Evolutionary conservation across 2,797 vertebrate genomes (phyloP), one percentile per base, ranked within the genome.

Genomic region (Meriones psammophilus): DNA sequence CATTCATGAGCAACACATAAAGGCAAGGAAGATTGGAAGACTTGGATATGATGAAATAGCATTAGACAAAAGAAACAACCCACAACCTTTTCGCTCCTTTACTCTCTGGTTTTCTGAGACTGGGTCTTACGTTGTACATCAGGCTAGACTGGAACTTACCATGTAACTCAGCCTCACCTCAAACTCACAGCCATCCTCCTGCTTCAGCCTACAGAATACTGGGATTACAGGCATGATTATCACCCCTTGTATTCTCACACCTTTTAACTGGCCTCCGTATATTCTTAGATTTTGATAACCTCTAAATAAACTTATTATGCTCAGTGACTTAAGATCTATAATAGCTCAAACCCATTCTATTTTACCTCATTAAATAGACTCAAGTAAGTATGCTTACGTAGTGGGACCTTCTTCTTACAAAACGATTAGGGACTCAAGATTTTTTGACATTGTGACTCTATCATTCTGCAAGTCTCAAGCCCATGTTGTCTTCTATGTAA

Each of bases 211-310:
- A 2, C 22, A 36, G 24, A n/a, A 18, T 68, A 50, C 60, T 66
- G 60, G 42, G 3, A 77, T 42, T 17, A 12, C 4, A 77, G 71
- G 13, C 20, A 24, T 50, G 30, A 18, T 22, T 64, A 78, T 39
- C 7, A 7, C 5, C 54, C 28, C 26, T 58, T 64, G 60, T 30
- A 30, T 87, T 58, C 28, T 46, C 39, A 76, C 42, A 76, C 28
- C 36, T 24, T 94, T 66, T 78, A 80, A 68, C 0, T 68, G 15
- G 28, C 20, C 91, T 39, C 79, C 56, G 91, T 66, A 68, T 10
- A 64, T 73, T 78, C 18, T 88, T 85, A n/a, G 66, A 20, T 89
- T 93, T 95, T 95, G n/a, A 17, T 90, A 90, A 60, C 39, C 28
- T 71, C 28, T 66, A 71, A 79, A 80, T 46, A 95, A 56, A 88